A percentile compares a stretch with the other conserved stretches of the same genome.
phyloP scores from a whole-genome alignment of 2,888 invertebrate species.

The Drosophila colorata region DNA sequence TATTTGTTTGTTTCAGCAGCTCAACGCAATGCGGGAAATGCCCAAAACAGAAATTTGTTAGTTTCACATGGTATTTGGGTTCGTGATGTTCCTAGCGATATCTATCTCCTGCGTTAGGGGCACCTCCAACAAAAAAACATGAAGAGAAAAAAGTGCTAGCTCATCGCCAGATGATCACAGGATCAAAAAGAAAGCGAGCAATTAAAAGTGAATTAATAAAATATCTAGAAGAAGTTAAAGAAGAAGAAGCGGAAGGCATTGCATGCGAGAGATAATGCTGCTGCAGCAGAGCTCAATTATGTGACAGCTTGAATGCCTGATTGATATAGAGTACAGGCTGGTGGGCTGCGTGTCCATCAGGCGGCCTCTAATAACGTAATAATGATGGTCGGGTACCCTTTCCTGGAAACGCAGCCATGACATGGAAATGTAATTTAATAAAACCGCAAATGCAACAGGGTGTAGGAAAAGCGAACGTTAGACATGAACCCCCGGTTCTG shows the following conservation, averaged over 20 bases:
- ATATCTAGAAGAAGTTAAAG: not conserved
- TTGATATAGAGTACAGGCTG: conserved; percentile 30
- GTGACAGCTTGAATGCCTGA: conserved; percentile 54
- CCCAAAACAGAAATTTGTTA: conserved; percentile 41
- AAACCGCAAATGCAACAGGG: conserved; percentile 22
- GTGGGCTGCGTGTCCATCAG: conserved; percentile 42
- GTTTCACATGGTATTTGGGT: conserved; percentile 49
- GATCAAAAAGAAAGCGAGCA: conserved; percentile 49
- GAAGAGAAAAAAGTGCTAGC: conserved; percentile 35
- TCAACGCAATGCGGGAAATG: conserved; percentile 49
- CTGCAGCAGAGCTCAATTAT: conserved; percentile 31
- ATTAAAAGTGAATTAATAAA: conserved; percentile 77
- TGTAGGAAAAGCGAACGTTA: conserved; percentile 22
- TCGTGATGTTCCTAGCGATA: conserved; percentile 53
- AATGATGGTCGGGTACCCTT: conserved; percentile 67
- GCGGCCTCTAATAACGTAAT: conserved; percentile 74
- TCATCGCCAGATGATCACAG: conserved; percentile 51
- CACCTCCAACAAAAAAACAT: conserved; percentile 15
- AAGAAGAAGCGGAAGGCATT: conserved; percentile 23
- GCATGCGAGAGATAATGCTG: conserved; percentile 9
- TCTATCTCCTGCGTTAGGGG: conserved; percentile 25
- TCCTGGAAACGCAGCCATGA: conserved; percentile 51
- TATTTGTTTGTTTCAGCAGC: conserved; percentile 30
- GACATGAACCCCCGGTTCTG: conserved; percentile 55
- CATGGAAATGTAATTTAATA: conserved; percentile 77